Conservation (phyloP, 2,888 invertebrate species). For the Parnassius orleans region DNA sequence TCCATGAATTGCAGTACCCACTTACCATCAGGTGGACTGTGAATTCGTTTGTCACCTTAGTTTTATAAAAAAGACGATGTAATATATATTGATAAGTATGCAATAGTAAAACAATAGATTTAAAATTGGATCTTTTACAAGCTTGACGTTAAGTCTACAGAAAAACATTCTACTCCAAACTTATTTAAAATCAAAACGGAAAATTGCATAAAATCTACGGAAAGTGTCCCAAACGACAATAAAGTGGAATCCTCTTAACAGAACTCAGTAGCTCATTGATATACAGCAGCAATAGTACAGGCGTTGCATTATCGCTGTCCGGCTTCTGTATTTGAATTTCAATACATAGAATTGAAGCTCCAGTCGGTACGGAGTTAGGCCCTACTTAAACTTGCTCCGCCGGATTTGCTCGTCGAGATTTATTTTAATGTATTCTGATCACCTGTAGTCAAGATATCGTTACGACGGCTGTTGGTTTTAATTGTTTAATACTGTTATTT, state of each 20-base stretch:
- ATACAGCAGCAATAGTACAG: slow-evolving; percentile 48
- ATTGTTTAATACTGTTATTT: slow-evolving; percentile 1
- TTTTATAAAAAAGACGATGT: no score
- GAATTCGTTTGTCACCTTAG: no score
- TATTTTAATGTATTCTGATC: slow-evolving; percentile 26
- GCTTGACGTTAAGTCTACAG: no score
- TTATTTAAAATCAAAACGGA: neutral
- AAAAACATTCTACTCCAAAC: neutral
- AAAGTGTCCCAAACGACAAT: slow-evolving; percentile 8
- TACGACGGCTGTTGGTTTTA: neutral
- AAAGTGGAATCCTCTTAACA: slow-evolving; percentile 35
- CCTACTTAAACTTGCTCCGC: slow-evolving; percentile 6
- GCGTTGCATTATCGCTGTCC: slow-evolving; percentile 49
- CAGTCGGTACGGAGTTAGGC: neutral
- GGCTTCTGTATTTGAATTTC: slow-evolving; percentile 52
- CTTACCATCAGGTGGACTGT: no score
- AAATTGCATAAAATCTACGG: slow-evolving; percentile 1
- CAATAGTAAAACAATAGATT: no score
- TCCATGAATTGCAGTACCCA: no score
- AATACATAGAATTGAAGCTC: slow-evolving; percentile 36
- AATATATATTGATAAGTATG: no score
- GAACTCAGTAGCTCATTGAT: slow-evolving; percentile 43
- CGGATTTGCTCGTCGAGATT: slow-evolving; percentile 21
- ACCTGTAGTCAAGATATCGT: slow-evolving; percentile 13
- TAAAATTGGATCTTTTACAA: no score